Evolutionary conservation across 2,797 vertebrate genomes (phyloP).

Genomic region (Sternotherus odoratus): DNA sequence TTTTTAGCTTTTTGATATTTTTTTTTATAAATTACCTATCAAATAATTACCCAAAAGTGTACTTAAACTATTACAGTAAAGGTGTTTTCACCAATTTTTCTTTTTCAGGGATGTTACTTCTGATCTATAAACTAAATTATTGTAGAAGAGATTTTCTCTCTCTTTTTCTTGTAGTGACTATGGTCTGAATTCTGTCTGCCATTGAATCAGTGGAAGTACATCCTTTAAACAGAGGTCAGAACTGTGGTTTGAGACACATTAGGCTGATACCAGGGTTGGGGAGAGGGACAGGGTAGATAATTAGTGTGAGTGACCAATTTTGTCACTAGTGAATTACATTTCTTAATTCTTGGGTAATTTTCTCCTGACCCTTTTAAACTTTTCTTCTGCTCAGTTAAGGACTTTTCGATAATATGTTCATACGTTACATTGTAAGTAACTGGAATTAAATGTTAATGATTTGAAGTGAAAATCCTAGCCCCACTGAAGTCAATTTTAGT

Average conservation of each 20-base stretch:
- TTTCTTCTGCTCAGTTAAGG: background rate
- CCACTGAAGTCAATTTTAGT: background rate
- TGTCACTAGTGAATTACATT: background rate
- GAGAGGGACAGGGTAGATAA: background rate
- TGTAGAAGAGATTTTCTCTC: background rate
- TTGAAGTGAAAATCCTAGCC: background rate
- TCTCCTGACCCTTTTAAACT: background rate
- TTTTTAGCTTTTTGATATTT: accelerated
- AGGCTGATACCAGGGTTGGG: background rate
- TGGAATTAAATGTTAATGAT: background rate
- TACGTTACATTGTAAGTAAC: background rate
- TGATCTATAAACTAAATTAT: background rate
- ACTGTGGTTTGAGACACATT: background rate
- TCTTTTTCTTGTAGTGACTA: background rate
- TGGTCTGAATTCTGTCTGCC: background rate
- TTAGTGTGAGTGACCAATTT: background rate
- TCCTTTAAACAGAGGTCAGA: background rate
- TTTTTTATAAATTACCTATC: background rate
- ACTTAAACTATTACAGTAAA: background rate
- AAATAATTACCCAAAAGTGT: background rate
- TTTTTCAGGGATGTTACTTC: background rate
- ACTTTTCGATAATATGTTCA: background rate
- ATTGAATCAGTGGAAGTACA: background rate
- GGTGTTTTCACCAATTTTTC: background rate
- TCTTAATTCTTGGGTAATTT: background rate